These are phyloP conservation scores for Tetragonula carbonaria DNA, from an alignment of 2,888 invertebrate genomes.

Conservation along the genomic window DNA sequence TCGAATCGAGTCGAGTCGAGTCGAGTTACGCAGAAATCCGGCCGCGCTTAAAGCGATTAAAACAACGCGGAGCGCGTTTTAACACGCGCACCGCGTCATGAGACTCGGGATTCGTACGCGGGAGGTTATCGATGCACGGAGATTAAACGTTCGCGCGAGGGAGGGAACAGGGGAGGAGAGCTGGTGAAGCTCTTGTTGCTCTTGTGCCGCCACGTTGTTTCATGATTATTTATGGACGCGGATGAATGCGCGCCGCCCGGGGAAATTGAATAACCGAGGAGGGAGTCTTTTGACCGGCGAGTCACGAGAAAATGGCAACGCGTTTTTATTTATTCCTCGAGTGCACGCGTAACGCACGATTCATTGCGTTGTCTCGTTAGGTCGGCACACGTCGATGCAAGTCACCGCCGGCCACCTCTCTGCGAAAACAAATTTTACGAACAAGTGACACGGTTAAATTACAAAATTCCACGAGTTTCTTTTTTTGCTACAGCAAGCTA, in stretches of 20 bases:
- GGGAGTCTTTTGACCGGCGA: slow-evolving; percentile 32
- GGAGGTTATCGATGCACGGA: slow-evolving; percentile 30
- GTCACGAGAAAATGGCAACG: neutral
- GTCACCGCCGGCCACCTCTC: too few species aligned
- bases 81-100: neutral
- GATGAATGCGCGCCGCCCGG: slow-evolving; percentile 39
- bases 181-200: slow-evolving; percentile 43
- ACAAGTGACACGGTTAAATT: too few species aligned
- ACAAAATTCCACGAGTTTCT: too few species aligned
- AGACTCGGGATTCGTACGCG: slow-evolving; percentile 1
- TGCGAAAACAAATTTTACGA: too few species aligned
- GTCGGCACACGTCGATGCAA: neutral
- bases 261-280: slow-evolving; percentile 59
- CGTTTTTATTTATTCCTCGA: neutral
- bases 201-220: slow-evolving; percentile 25
- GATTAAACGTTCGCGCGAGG: slow-evolving; percentile 59
- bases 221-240: slow-evolving; percentile 60
- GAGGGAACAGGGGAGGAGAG: slow-evolving; percentile 31
- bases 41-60: slow-evolving; percentile 37
- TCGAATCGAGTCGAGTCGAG: too few species aligned
- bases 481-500: too few species aligned
- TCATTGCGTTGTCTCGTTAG: neutral
- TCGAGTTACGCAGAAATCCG: neutral
- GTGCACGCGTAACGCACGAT: neutral
- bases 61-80: neutral